A percentile compares a stretch with the other conserved stretches of the same genome.
Evolutionary conservation across 2,113 vertebrate species (phyloP).

Genomic region (Chaenocephalus aceratus): DNA sequence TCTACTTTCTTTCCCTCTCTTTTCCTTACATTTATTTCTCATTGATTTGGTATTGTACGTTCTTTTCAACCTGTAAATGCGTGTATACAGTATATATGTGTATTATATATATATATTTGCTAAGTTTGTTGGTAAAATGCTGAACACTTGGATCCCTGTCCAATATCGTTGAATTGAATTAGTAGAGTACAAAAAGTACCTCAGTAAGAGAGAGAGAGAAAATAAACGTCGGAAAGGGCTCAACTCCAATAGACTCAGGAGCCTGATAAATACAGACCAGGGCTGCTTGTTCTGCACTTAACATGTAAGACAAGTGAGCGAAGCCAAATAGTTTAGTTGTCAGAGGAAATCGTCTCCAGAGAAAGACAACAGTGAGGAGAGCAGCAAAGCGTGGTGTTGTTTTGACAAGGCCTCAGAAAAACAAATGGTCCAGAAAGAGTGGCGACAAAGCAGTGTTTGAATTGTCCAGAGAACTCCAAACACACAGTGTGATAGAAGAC

Average conservation of each 20-base stretch:
- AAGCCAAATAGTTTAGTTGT: constrained; percentile 35
- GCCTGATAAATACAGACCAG: background rate
- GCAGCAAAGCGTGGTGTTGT: constrained; percentile 38
- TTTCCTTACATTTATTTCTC: no score
- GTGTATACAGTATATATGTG: no score
- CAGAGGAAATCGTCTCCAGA: constrained; percentile 15
- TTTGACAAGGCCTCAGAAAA: constrained; percentile 57
- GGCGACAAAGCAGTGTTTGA: constrained; percentile 24
- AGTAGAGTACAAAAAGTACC: no score
- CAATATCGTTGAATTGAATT: no score
- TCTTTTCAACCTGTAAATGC: no score
- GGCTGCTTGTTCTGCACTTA: constrained; percentile 15
- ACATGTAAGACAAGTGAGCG: constrained; percentile 15
- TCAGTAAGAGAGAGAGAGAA: background rate
- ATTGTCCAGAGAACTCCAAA: background rate
- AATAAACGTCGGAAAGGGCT: background rate
- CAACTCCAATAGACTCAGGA: background rate
- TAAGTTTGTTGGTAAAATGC: no score
- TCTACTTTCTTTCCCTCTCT: no score
- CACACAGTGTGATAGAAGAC: constrained; percentile 15
- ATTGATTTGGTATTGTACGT: no score
- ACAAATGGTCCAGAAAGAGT: constrained; percentile 50
- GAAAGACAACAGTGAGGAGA: constrained; percentile 12
- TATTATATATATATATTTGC: no score
- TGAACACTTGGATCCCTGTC: no score